Evolutionary conservation across 2,888 invertebrate genomes (phyloP).

Genomic region (Pterostichus madidus): DNA sequence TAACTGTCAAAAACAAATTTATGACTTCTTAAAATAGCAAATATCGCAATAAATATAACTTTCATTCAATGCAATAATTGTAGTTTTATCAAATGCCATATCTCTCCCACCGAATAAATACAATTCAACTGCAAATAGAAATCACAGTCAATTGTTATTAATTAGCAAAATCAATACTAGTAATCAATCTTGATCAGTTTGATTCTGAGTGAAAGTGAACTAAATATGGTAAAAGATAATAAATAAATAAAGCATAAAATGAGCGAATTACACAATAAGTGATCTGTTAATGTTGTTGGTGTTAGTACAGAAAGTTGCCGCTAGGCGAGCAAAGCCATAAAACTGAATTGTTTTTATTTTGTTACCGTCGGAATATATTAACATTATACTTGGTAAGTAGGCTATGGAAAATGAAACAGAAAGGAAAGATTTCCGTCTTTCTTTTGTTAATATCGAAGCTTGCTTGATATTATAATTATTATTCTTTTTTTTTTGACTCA

Average conservation of each 20-base stretch:
- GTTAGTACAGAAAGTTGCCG: constrained; percentile 20
- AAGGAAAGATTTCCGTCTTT: constrained; percentile 43
- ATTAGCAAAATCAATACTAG: background rate
- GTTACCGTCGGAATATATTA: constrained; percentile 29
- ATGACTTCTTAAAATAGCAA: too few species aligned
- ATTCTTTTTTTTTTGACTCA: too few species aligned
- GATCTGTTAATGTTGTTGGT: background rate
- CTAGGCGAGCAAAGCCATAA: constrained; percentile 4
- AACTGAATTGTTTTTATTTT: constrained; percentile 39
- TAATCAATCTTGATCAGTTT: constrained; percentile 10
- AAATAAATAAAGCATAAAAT: constrained; percentile 35
- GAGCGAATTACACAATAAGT: constrained; percentile 40
- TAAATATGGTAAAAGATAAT: constrained; percentile 15
- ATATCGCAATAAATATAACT: too few species aligned
- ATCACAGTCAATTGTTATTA: constrained; percentile 19
- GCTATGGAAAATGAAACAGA: constrained; percentile 53
- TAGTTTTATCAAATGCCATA: too few species aligned
- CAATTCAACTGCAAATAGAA: background rate
- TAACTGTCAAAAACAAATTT: too few species aligned
- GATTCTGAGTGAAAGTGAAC: constrained; percentile 17
- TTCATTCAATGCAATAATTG: too few species aligned
- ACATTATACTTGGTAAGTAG: constrained; percentile 48
- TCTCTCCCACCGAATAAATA: too few species aligned
- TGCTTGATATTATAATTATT: too few species aligned
- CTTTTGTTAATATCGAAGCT: constrained; percentile 6